Evolutionary conservation across 2,113 vertebrate genomes (phyloP).

Genomic region (Eulemur rufifrons): DNA sequence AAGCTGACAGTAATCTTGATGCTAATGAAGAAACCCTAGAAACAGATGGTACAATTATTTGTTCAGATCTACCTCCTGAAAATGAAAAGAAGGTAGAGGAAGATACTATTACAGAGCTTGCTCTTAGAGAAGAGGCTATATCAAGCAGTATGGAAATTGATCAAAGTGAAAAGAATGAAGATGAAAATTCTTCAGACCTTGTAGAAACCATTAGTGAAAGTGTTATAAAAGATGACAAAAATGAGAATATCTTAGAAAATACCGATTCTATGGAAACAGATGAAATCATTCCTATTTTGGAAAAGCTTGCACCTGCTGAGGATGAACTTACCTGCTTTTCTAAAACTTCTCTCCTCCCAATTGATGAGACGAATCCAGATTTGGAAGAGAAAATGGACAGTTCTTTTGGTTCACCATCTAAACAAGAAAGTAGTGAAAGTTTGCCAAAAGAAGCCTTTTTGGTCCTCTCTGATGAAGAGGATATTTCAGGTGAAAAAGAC

Average conservation of each 20-base stretch:
- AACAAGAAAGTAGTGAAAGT: slow-evolving; percentile 87
- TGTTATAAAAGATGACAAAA: slow-evolving; percentile 73
- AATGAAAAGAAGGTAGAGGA: slow-evolving; percentile 72
- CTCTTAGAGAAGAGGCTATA: slow-evolving; percentile 82
- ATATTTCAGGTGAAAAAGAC: slow-evolving; percentile 85
- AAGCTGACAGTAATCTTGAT: slow-evolving; percentile 53
- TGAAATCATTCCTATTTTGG: slow-evolving; percentile 89
- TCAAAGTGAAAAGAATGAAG: slow-evolving; percentile 75
- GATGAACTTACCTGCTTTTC: slow-evolving; percentile 85
- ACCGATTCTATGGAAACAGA: slow-evolving; percentile 86
- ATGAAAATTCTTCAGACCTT: slow-evolving; percentile 47
- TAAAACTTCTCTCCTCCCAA: slow-evolving; percentile 82
- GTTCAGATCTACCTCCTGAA: slow-evolving; percentile 64
- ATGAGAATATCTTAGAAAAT: slow-evolving; percentile 69
- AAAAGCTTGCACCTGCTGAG: slow-evolving; percentile 86
- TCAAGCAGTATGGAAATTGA: slow-evolving; percentile 87
- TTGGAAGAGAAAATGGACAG: slow-evolving; percentile 85
- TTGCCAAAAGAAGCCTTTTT: slow-evolving; percentile 90
- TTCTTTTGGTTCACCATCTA: slow-evolving; percentile 84
- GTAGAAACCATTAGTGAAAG: slow-evolving; percentile 71
- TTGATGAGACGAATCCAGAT: slow-evolving; percentile 79
- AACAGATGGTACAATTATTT: slow-evolving; percentile 63
- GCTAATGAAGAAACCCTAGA: slow-evolving; percentile 62
- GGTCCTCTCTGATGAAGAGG: slow-evolving; percentile 90
- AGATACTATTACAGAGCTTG: slow-evolving; percentile 61